These are phyloP conservation scores for Nasonovia ribisnigri DNA, from an alignment of 2,888 invertebrate species.

Conservation along the genomic window DNA sequence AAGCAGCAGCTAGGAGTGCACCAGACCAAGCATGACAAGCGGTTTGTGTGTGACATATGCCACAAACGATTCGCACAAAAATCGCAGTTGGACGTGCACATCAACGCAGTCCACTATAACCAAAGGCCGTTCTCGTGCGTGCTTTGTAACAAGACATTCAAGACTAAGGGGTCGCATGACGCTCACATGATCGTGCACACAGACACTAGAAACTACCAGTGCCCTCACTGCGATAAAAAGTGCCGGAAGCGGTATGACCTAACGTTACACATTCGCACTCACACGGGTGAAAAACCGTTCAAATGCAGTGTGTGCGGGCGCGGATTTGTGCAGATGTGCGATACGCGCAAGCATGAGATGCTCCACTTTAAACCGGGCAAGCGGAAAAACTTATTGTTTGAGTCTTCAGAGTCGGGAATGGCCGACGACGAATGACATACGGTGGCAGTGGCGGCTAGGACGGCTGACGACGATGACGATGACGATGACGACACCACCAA, in stretches of 20 bases:
- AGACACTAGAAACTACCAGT: slow-evolving; percentile 67
- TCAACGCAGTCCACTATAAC: slow-evolving; percentile 71
- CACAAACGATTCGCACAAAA: slow-evolving; percentile 70
- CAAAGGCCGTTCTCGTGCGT: slow-evolving; percentile 66
- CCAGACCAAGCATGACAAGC: slow-evolving; percentile 69
- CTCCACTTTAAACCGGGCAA: slow-evolving; percentile 59
- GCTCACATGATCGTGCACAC: slow-evolving; percentile 67
- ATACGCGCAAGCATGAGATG: slow-evolving; percentile 66
- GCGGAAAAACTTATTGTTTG: neutral
- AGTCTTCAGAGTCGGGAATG: neutral
- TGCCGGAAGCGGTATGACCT: slow-evolving; percentile 69
- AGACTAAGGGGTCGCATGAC: slow-evolving; percentile 66
- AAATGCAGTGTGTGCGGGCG: slow-evolving; percentile 73
- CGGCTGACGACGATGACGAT: neutral
- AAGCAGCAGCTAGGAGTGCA: slow-evolving; percentile 65
- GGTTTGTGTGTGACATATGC: slow-evolving; percentile 71
- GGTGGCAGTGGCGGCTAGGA: neutral
- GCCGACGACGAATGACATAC: slow-evolving; percentile 1
- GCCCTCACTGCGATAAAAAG: slow-evolving; percentile 67
- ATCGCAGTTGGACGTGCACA: slow-evolving; percentile 70
- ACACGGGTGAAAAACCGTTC: slow-evolving; percentile 71
- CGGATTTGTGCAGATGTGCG: slow-evolving; percentile 70
- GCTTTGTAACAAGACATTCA: slow-evolving; percentile 66
- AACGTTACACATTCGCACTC: slow-evolving; percentile 72
- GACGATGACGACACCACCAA: neutral